Conservation (phyloP, 2,113 vertebrate genomes). For the Myrmophylax atrothorax region DNA sequence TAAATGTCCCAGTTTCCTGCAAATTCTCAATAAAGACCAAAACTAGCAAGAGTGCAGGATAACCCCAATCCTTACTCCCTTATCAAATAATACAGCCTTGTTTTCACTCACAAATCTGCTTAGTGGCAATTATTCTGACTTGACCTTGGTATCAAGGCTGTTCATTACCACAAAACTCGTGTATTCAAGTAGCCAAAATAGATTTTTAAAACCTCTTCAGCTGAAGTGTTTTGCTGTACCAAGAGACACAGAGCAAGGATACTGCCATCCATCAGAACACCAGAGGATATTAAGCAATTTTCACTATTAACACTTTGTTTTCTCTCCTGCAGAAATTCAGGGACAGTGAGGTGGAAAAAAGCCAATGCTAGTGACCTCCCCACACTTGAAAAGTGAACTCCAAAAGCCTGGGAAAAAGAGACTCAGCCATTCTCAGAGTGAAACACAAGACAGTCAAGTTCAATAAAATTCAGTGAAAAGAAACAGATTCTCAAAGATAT, state of each 20-base stretch:
- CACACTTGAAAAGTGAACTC: conserved; percentile 5
- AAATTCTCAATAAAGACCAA: not conserved
- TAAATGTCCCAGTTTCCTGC: not conserved
- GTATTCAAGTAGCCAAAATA: conserved; percentile 26
- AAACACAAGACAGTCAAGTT: not conserved
- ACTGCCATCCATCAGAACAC: not conserved
- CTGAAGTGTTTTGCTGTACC: conserved; percentile 42
- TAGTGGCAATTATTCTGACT: not conserved
- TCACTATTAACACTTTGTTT: not conserved
- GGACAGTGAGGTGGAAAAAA: not conserved
- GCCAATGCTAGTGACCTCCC: not conserved
- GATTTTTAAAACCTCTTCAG: conserved; percentile 26
- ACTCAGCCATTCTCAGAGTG: not conserved
- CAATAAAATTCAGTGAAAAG: not conserved
- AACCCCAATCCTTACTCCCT: not conserved
- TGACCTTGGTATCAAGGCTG: not conserved
- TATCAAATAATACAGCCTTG: not conserved
- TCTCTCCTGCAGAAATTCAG: not conserved
- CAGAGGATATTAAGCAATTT: not conserved
- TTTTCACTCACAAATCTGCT: not conserved
- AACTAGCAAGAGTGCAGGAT: not conserved
- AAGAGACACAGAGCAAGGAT: not conserved
- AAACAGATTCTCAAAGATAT: not conserved
- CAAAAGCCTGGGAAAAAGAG: conserved; percentile 30
- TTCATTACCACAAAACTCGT: not conserved